These are phyloP conservation scores for Alviniconcha marisindica DNA, from an alignment of 1,140 invertebrate genomes.

Conservation along the genomic window DNA sequence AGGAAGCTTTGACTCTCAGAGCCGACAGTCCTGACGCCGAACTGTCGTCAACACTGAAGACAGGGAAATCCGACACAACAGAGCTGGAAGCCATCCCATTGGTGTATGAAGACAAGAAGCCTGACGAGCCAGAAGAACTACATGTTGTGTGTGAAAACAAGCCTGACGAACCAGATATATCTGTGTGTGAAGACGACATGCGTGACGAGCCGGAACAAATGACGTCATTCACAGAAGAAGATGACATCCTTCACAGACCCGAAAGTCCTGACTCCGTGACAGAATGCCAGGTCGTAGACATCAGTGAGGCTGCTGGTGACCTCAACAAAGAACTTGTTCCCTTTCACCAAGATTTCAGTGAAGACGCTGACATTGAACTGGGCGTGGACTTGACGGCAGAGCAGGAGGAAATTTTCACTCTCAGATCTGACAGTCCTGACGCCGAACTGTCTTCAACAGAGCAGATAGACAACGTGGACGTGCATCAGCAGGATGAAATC, in stretches of 20 bases:
- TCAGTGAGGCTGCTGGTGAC: neutral
- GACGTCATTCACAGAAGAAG: too few species aligned
- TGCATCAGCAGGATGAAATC: neutral
- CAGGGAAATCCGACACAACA: too few species aligned
- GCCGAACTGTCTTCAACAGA: neutral
- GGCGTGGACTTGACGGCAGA: neutral
- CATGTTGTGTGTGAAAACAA: too few species aligned
- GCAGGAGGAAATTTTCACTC: neutral
- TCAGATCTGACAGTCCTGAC: neutral
- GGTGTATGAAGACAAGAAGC: too few species aligned
- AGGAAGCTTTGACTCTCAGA: too few species aligned
- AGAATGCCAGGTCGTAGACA: neutral
- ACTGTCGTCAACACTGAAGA: too few species aligned
- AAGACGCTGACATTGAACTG: conserved; percentile 3
- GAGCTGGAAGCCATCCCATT: too few species aligned
- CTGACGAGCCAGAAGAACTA: too few species aligned
- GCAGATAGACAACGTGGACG: neutral
- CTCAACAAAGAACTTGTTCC: neutral
- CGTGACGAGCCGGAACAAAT: too few species aligned
- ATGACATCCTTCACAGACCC: neutral
- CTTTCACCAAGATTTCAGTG: neutral
- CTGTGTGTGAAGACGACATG: too few species aligned
- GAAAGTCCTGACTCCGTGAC: conserved; percentile 9
- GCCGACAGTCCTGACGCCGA: too few species aligned
- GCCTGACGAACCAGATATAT: too few species aligned